Base-by-base conservation (phyloP, 2,113 vertebrate genomes). In the Mormyrus iriodes region DNA sequence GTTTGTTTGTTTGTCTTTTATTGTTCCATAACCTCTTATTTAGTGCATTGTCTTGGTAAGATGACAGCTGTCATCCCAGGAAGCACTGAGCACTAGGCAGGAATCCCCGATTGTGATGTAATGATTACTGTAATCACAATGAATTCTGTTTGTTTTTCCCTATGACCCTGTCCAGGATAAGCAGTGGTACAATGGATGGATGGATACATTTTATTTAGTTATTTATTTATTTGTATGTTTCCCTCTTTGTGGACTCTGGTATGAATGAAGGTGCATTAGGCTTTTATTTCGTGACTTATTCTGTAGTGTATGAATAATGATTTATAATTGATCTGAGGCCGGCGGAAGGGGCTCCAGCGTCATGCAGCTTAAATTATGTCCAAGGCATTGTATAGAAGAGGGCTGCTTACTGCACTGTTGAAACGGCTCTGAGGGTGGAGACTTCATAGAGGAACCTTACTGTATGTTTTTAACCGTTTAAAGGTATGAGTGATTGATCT, bases 381-480 rank as follows among this genome's bases (percentile, higher is more conserved):
- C 24, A 27, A 31, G 39, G 35, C n/a, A 69, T 21, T 85, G n/a
- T 65, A 49, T 13, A 31, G 9, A 31, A 49, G 83, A 46, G 58
- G 35, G 82, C 5, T 42, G 12, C 19, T 83, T 58, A 13, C 31
- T 21, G 15, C n/a, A 51, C 17, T 85, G 27, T 13, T 61, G 21
- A 86, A 90, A 89, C 1, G 89, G 87, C 61, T 86, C 76, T 88
- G 88, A 87, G 52, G 55, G 85, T 61, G 88, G 88, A 89, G 89
- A 89, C 89, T 76, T 82, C 85, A 90, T 76, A 69, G 82, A n/a
- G 82, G 42, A 51, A 44, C 12, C 8, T 27, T 84, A 82, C 65
- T n/a, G n/a, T n/a, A n/a, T n/a, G 89, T 88, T 53, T 90, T 87
- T 51, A 86, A 85, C 79, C 82, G 61, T 84, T 79, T 27, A 90